Evolutionary conservation across 1,140 invertebrate genomes (phyloP), one percentile per base, ranked within the genome.

Genomic region (Saccostrea cuccullata): DNA sequence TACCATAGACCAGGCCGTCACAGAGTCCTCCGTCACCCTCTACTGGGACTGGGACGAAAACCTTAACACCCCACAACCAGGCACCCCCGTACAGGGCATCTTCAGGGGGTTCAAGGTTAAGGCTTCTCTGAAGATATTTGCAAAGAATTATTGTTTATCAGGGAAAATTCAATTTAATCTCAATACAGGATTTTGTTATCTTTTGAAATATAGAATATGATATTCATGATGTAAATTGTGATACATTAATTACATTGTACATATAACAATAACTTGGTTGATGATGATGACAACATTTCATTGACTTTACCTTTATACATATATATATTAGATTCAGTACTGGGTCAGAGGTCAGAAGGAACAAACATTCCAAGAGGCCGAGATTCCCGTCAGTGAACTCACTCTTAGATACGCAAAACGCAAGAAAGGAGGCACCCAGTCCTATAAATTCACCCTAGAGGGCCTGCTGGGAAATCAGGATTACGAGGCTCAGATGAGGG

Each of bases 31-130:
- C 11, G 92, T 87, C 36, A 73, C 47, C 0, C 89, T 93, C 17
- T 67, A 47, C 17, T 93, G 92, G 92, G 89, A 89, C 9, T 92
- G 92, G 90, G 87, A 90, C 26, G 55, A 67, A 9, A 87, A 40
- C 20, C 30, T 82, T 20, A 89, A 89, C 56, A 86, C 82, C 15
- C 87, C 85, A 15, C 87, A 86, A 17, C 55, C 67, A 15, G 64
- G 88, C 60, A 88, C 87, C 15, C 87, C 60, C 26, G 85, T 93
- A 0, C 87, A 87, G 58, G 92, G 92, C 55, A 87, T 91, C 36
- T 92, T 93, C 86, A 86, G 83, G 82, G 92, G 92, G 36, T 93
- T 92, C 55, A 92, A 93, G 91, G 92, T 93, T 55, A 84, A n/a
- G 23, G 20, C 12, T 82, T 8, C 0, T 47, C 9, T 8, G 1